Evolutionary conservation across 2,888 invertebrate species (phyloP), one percentile per base, ranked within the genome.

Genomic region (Bimastos eiseni): DNA sequence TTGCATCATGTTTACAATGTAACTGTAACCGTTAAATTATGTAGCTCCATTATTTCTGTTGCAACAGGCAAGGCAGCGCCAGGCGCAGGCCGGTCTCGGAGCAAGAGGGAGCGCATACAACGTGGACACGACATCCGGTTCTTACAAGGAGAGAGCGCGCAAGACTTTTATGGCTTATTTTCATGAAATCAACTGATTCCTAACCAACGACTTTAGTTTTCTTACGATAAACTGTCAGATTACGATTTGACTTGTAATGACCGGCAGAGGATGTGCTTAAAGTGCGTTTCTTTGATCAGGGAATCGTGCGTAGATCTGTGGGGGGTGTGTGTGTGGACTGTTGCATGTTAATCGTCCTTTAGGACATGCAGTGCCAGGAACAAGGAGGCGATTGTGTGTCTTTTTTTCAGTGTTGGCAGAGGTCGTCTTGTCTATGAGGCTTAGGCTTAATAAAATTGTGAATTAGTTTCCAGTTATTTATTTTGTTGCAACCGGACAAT

Each of bases 81-180:
- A 96, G 8, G 96, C 96, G 90, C 96, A 97, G 36, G 98, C 97
- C 6, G 99, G 99, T 0, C 96, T 99, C 70, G 98, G 98, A 0
- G 97, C 94, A 89, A 92, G 97, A 94, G 96, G 97, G 88, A 96
- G 97, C 44, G 88, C 89, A 30, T 91, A 91, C 37, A 89, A 90
- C 34, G 89, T 97, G 34, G 97, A 97, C 94, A 97, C 97, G 88
- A 97, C 97, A 0, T 97, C 97, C 34, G 97, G 97, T 94, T 97
- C 97, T 0, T 98, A 98, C 94, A 97, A 98, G 95, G 97, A 98
- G 44, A 89, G 91, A 89, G 89, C 89, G 3, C 89, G 89, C 38
- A 90, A 90, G 41, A 91, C 91, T 33, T 91, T 91, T 36, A 83
- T 84, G 49, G 90, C 90, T 6, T 91, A 91, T 83, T 91, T 91